Conservation (phyloP, 1,140 invertebrate species). For the Drosophila pseudoananassae region DNA sequence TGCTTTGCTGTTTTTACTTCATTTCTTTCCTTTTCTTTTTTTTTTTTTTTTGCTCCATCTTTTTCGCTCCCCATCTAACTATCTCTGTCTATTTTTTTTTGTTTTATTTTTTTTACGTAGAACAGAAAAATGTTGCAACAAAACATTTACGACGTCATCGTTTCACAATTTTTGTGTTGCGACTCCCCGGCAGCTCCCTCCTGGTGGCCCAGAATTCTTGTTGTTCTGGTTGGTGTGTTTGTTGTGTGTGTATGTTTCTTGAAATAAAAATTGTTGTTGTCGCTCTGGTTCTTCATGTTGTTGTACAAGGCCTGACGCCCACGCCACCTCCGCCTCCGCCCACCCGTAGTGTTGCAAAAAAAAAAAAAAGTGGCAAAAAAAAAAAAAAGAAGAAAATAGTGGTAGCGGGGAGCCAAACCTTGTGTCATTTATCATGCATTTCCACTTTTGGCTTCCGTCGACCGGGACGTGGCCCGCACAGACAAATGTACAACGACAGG, state of each 20-base stretch:
- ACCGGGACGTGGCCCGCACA: slow-evolving; percentile 69
- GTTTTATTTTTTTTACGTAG: background rate
- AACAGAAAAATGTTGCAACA: slow-evolving; percentile 72
- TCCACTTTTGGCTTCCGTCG: slow-evolving; percentile 82
- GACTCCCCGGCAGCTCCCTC: slow-evolving; percentile 14
- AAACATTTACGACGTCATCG: slow-evolving; percentile 82
- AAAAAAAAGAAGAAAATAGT: slow-evolving; percentile 6
- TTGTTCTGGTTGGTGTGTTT: slow-evolving; percentile 25
- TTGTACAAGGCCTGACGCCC: slow-evolving; percentile 26
- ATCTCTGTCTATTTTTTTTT: background rate
- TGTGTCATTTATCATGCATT: slow-evolving; percentile 82
- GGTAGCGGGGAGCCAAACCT: slow-evolving; percentile 50
- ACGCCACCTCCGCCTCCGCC: background rate
- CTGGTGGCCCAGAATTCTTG: slow-evolving; percentile 24
- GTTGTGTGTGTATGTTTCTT: slow-evolving; percentile 27
- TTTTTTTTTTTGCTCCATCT: slow-evolving; percentile 4
- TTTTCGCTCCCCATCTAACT: slow-evolving; percentile 14
- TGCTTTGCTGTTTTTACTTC: slow-evolving; percentile 73
- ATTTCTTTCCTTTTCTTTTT: slow-evolving; percentile 47
- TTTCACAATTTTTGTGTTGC: slow-evolving; percentile 75
- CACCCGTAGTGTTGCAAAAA: background rate
- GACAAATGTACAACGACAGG: slow-evolving; percentile 62
- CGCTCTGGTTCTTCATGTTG: slow-evolving; percentile 32
- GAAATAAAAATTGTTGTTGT: slow-evolving; percentile 70
- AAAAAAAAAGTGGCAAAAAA: background rate